Evolutionary conservation across 2,888 invertebrate species (phyloP).

Genomic region (Anarsia innoxiella): DNA sequence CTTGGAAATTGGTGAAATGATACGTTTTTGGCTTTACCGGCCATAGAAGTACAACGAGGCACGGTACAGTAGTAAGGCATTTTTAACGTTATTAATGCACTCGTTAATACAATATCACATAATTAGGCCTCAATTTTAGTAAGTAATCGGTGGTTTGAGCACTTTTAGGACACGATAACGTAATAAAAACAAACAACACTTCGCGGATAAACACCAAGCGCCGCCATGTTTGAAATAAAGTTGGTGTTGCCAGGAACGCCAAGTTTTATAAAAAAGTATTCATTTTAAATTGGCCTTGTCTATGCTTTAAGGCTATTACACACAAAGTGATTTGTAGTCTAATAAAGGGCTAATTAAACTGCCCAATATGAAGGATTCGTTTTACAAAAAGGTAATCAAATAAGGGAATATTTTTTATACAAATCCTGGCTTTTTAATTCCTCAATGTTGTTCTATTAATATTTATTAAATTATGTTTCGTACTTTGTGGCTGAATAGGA

Average conservation of each 20-base stretch:
- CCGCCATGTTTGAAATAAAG: constrained; percentile 46
- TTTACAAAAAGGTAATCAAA: too few relatives aligned
- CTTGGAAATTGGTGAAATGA: constrained; percentile 68
- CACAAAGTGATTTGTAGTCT: too few relatives aligned
- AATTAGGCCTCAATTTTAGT: constrained; percentile 23
- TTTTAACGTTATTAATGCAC: constrained; percentile 34
- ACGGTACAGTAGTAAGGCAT: constrained; percentile 73
- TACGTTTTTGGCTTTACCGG: constrained; percentile 67
- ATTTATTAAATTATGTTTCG: too few relatives aligned
- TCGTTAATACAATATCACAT: constrained; percentile 37
- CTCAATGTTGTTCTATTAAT: too few relatives aligned
- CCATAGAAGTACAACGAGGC: constrained; percentile 69
- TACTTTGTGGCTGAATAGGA: too few relatives aligned
- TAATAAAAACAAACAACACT: constrained; percentile 61
- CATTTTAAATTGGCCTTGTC: constrained; percentile 18
- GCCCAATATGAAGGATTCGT: too few relatives aligned
- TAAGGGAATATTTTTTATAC: too few relatives aligned
- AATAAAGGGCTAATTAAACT: too few relatives aligned
- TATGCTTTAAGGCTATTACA: constrained; percentile 26
- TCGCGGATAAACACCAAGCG: constrained; percentile 59
- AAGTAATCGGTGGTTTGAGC: constrained; percentile 21
- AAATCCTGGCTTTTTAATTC: too few relatives aligned
- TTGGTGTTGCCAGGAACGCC: too few relatives aligned
- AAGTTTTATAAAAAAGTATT: constrained; percentile 23
- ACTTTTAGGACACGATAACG: constrained; percentile 26